Evolutionary conservation across 2,113 vertebrate species (phyloP), one percentile per base, ranked within the genome.

Genomic region (Lipotes vexillifer): DNA sequence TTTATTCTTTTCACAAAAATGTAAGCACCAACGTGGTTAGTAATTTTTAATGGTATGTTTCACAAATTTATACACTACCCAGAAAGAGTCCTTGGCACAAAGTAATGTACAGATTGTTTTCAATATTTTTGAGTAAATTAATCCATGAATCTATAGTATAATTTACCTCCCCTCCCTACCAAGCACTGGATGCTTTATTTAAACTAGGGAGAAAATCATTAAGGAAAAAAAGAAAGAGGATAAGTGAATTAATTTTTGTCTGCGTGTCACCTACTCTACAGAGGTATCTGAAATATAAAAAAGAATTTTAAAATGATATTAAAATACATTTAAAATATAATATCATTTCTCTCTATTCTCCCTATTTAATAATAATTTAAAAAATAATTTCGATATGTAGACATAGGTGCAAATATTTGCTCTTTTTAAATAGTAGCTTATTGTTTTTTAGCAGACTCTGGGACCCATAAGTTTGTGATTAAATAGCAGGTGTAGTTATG

Each of bases 131-230:
- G 0, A 68, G 3, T 15, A 84, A 96, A 52, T 77, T 49, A 90
- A 71, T 44, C 23, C 3, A 63, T 57, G 5, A 52, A 59, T 49
- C 15, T 52, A 17, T 52, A 52, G 15, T 72, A 59, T 31, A 23
- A 63, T 83, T 27, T 14, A 61, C 1, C 12, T 2, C 0, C 10
- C 8, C 10, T 1, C 0, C 6, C 2, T 15, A 6, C 8, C 20
- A 96, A 44, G 6, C 15, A 38, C 36, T 11, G 23, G 17, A 72
- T 87, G 31, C 4, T 83, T 90, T 65, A 49, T 55, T 2, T 38
- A 78, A 11, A 59, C 2, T 29, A 89, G 9, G 6, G 1, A 66
- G 27, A 90, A 82, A 1, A 20, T 27, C 71, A 52, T 10, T 59
- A 81, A 57, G 63, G 1, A 55, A 38, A 69, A 59, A 74, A 38